Evolutionary conservation across 2,888 invertebrate species (phyloP), one percentile per base, ranked within the genome.

Genomic region (Dasypolia templi): DNA sequence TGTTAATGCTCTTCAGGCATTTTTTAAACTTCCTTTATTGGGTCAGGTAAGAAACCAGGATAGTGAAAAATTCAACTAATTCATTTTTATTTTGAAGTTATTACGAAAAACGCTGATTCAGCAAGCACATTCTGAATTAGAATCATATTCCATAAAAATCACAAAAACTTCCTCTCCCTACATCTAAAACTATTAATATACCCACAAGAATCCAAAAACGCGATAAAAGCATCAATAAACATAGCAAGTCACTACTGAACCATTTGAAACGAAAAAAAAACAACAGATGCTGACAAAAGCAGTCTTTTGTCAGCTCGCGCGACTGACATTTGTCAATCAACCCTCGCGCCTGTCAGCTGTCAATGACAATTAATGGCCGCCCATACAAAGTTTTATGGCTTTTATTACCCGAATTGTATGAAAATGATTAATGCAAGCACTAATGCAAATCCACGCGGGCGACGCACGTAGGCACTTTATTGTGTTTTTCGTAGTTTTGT

Each of bases 291-390:
- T 83, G 81, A 86, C 87, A 87, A 87, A 85, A 85, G 82, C 49
- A 83, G 80, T 87, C 84, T 84, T 81, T 87, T 87, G 86, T 86
- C 87, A 86, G 89, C 62, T 89, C 91, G 91, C 91, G 82, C 87
- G 82, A 88, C 93, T 95, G 96, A 96, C 96, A 94, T 95, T 95
- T 95, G 96, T 96, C 96, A 95, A 95, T 96, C 96, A 95, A 90
- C 91, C 93, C 93, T 92, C 92, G 89, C 88, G 89, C 88, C 93
- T 95, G 95, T 94, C 94, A 94, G 88, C 92, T 94, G 96, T 95
- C 96, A 94, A 95, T 96, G 95, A 96, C 96, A 96, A 96, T 95
- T 95, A 95, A 96, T 96, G 95, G 92, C 92, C 85, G 89, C 88
- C 93, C 90, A 95, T 95, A 94, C 93, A 95, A 92, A 94, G 93